Evolutionary conservation across 2,888 invertebrate genomes (phyloP).

Genomic region (Meteorus colon): DNA sequence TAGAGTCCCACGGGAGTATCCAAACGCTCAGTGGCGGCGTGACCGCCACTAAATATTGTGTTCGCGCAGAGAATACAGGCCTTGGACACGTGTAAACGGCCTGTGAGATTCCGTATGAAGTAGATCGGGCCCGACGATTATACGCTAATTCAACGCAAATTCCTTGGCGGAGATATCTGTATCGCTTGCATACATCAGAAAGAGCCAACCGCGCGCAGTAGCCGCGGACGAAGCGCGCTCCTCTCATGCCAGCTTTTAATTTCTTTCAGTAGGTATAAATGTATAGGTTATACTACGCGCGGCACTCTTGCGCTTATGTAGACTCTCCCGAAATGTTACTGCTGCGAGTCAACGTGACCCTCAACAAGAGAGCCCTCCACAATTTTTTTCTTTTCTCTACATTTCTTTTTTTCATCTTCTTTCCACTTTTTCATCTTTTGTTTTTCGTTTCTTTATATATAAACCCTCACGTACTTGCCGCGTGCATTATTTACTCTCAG

Average conservation of each 20-base stretch:
- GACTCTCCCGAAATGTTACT: background rate
- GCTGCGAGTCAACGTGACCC: constrained; percentile 9
- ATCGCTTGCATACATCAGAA: constrained; percentile 70
- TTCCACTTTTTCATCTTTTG: background rate
- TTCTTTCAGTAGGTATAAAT: background rate
- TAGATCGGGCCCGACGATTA: constrained; percentile 72
- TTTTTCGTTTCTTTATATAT: background rate
- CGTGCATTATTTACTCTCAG: constrained; percentile 9
- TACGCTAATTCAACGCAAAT: constrained; percentile 74
- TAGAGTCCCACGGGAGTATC: constrained; percentile 54
- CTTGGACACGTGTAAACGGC: constrained; percentile 71
- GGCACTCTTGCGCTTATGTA: background rate
- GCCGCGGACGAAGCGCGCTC: constrained; percentile 38
- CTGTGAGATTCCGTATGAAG: constrained; percentile 70
- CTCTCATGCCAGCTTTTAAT: constrained; percentile 24
- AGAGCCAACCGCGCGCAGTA: constrained; percentile 47
- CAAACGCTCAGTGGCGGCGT: constrained; percentile 42
- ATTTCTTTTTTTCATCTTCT: constrained; percentile 1
- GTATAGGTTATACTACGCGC: background rate
- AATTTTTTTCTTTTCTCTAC: background rate
- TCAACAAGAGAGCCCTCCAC: background rate
- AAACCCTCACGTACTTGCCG: background rate
- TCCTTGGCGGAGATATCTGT: constrained; percentile 71
- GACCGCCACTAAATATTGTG: constrained; percentile 71
- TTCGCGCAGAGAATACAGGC: constrained; percentile 71